Evolutionary conservation across 2,888 invertebrate genomes (phyloP).

Genomic region (Charanyca ferruginea): DNA sequence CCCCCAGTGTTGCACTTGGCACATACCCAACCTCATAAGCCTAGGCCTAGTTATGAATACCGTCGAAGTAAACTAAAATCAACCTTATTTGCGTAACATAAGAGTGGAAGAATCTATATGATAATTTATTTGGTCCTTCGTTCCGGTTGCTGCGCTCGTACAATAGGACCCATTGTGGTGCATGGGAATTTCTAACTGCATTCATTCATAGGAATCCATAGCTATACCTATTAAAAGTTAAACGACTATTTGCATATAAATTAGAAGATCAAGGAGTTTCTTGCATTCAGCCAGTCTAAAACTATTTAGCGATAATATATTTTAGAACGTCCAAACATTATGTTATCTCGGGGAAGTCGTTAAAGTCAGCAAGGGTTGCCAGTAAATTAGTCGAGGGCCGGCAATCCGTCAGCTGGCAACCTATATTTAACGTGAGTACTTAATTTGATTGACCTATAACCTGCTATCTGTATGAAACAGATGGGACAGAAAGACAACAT

Average conservation of each 20-base stretch:
- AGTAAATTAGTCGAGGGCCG: conserved; percentile 34
- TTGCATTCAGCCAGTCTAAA: neutral
- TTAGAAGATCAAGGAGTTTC: neutral
- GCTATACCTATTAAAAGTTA: neutral
- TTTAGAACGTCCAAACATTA: conserved; percentile 29
- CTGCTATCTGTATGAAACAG: conserved; percentile 7
- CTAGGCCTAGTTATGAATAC: conserved; percentile 32
- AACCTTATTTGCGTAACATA: conserved; percentile 47
- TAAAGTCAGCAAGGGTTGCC: conserved; percentile 48
- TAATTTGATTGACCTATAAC: conserved; percentile 34
- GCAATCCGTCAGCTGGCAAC: conserved; percentile 33
- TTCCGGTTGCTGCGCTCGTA: conserved; percentile 36
- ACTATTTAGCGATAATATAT: conserved; percentile 19
- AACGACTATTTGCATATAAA: neutral
- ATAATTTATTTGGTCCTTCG: conserved; percentile 34
- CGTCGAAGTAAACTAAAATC: conserved; percentile 54
- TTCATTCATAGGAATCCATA: conserved; percentile 31
- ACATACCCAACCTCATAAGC: conserved; percentile 63
- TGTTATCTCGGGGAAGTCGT: conserved; percentile 37
- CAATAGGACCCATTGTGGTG: conserved; percentile 40
- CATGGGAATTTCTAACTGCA: conserved; percentile 31
- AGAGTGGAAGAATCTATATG: neutral
- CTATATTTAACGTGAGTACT: conserved; percentile 27
- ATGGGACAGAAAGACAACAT: neutral
- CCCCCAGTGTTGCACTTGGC: conserved; percentile 69